Percentiles rank a stretch among this genome's conserved stretches.
These are phyloP conservation scores for Cebus imitator DNA, from an alignment of 2,113 vertebrate species.

Conservation along the genomic window DNA sequence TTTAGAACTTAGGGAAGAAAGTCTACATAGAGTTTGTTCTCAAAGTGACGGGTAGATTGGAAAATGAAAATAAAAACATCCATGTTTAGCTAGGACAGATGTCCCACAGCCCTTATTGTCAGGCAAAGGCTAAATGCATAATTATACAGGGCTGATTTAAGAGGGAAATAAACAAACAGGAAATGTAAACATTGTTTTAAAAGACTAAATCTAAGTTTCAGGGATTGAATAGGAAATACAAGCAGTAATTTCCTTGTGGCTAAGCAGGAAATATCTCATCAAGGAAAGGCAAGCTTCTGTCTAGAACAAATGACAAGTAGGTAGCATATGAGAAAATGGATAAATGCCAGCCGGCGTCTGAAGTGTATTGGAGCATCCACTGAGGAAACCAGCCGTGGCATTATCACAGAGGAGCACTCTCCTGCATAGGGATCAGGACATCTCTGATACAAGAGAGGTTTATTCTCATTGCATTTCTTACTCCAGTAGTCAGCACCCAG, in stretches of 20 bases:
- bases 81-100: background rate
- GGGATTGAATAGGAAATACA: background rate
- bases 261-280: conserved; percentile 16
- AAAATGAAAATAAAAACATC: conserved; percentile 56
- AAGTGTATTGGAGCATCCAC: background rate
- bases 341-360: background rate
- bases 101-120: background rate
- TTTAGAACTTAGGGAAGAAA: conserved; percentile 19
- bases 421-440: background rate
- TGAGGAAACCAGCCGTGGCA: background rate
- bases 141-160: background rate
- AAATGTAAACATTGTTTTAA: conserved; percentile 54
- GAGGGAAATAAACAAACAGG: conserved; percentile 14
- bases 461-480: background rate
- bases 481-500: background rate
- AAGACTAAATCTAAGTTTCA: conserved; percentile 58
- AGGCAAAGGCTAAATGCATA: conserved; percentile 3
- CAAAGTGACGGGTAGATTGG: conserved; percentile 25
- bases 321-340: background rate
- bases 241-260: conserved; percentile 27
- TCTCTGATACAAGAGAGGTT: background rate
- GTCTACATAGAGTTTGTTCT: background rate
- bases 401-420: background rate
- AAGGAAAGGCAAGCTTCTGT: background rate
- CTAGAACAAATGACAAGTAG: background rate